phyloP scores from a whole-genome alignment of 2,888 invertebrate species.

The Campaea margaritaria region DNA sequence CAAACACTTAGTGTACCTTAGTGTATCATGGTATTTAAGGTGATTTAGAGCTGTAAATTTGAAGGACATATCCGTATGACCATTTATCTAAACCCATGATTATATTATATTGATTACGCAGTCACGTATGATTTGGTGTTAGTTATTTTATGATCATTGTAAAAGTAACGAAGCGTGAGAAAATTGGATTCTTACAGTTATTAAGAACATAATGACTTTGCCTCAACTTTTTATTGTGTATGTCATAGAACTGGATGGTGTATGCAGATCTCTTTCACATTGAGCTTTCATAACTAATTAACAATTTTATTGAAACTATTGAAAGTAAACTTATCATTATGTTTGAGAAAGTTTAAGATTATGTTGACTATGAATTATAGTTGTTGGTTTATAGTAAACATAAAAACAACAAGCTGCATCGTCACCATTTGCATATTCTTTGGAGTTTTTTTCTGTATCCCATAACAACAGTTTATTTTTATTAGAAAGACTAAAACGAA shows the following conservation, averaged over 20 bases:
- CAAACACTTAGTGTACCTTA: conserved; percentile 1
- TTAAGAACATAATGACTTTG: neutral
- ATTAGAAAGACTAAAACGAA: too few relatives aligned
- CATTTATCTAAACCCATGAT: too few relatives aligned
- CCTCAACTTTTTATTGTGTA: neutral
- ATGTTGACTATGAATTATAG: neutral
- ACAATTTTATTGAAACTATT: neutral
- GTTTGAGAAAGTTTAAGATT: neutral
- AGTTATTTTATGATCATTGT: conserved; percentile 14
- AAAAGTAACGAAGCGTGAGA: too few relatives aligned
- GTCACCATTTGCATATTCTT: too few relatives aligned
- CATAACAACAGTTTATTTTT: too few relatives aligned
- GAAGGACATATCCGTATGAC: too few relatives aligned
- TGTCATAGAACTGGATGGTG: neutral
- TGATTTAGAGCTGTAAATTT: neutral
- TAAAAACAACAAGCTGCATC: too few relatives aligned
- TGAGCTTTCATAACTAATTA: neutral
- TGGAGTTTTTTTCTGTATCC: too few relatives aligned
- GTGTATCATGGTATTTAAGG: neutral
- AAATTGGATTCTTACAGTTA: too few relatives aligned
- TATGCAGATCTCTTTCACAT: neutral
- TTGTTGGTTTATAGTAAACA: too few relatives aligned
- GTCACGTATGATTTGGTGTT: too few relatives aligned
- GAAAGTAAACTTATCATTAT: neutral
- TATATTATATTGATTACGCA: too few relatives aligned